phyloP scores from a whole-genome alignment of 2,113 vertebrate species.

The Onychostruthus taczanowskii region DNA sequence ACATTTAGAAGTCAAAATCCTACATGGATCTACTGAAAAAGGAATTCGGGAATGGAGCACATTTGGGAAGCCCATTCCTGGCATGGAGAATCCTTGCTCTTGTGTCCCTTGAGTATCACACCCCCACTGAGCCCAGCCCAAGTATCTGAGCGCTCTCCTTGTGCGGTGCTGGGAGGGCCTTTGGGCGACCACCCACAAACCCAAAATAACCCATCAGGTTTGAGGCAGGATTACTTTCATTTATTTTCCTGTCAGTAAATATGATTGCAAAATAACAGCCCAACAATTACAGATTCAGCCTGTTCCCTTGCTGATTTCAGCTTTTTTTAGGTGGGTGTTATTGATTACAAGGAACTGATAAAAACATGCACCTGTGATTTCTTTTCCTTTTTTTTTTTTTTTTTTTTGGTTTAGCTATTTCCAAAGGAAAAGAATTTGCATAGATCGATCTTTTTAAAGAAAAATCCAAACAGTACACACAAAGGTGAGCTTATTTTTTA shows the following conservation, averaged over 20 bases:
- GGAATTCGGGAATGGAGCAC: neutral
- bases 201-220: neutral
- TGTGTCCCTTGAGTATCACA: neutral
- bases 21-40: neutral
- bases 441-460: neutral
- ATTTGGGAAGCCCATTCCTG: neutral
- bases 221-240: neutral
- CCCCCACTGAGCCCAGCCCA: neutral
- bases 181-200: neutral
- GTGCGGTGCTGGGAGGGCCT: fast-evolving
- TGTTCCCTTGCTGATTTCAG: conserved; percentile 4
- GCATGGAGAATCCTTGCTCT: neutral
- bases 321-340: neutral
- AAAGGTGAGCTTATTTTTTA: neutral
- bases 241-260: neutral
- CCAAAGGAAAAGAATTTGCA: neutral
- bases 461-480: neutral
- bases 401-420: neutral
- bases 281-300: neutral
- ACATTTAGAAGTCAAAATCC: neutral
- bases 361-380: neutral
- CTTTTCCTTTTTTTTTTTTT: neutral
- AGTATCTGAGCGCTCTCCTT: neutral
- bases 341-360: neutral
- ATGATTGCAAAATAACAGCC: neutral